Evolutionary conservation across 2,113 vertebrate genomes (phyloP).

Genomic region (Struthidea cinerea): DNA sequence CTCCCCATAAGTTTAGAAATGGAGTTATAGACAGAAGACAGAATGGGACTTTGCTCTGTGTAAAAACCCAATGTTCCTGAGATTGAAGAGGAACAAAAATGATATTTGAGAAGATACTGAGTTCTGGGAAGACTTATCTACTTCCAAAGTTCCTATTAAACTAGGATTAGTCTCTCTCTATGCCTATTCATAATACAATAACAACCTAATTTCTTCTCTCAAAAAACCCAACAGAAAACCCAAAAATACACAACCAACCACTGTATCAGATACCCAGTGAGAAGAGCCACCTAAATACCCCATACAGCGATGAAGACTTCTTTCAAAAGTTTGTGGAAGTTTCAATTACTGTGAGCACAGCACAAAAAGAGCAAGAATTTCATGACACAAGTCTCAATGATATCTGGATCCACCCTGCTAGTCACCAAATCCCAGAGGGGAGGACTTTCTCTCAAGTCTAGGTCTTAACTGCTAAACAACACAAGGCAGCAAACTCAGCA

Average conservation of each 20-base stretch:
- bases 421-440: neutral
- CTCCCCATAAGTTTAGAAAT: neutral
- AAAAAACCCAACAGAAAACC: neutral
- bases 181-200: neutral
- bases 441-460: neutral
- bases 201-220: accelerated
- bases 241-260: neutral
- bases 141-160: neutral
- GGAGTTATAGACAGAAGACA: accelerated
- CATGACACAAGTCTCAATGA: neutral
- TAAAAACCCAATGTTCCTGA: neutral
- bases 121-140: neutral
- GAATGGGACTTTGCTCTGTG: neutral
- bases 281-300: neutral
- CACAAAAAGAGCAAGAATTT: neutral
- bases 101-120: neutral
- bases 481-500: neutral
- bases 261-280: accelerated
- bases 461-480: neutral
- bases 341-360: neutral
- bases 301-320: accelerated
- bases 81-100: neutral
- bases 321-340: neutral
- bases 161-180: neutral
- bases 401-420: neutral